These are phyloP conservation scores for Phalangium opilio DNA, from an alignment of 2,888 invertebrate species.

Conservation along the genomic window DNA sequence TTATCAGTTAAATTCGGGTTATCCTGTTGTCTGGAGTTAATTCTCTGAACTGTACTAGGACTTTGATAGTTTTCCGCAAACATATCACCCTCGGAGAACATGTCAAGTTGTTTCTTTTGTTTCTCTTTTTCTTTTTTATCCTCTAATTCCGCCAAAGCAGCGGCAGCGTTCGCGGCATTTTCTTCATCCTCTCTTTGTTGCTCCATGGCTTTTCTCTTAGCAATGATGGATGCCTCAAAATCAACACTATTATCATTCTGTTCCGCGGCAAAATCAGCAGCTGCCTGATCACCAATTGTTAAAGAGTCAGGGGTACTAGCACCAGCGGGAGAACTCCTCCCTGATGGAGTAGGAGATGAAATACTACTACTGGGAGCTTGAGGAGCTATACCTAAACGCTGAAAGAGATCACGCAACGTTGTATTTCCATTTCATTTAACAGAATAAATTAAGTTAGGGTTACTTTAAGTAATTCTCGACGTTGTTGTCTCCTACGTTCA, in stretches of 20 bases:
- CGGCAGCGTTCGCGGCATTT: slow-evolving; percentile 5
- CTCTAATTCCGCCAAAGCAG: slow-evolving; percentile 18
- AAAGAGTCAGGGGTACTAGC: slow-evolving; percentile 19
- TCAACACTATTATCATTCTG: slow-evolving; percentile 21
- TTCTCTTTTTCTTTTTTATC: slow-evolving; percentile 8
- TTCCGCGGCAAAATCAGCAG: slow-evolving; percentile 15
- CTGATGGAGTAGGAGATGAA: slow-evolving; percentile 14
- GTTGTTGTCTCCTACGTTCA: slow-evolving; percentile 64
- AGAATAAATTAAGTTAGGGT: too few species aligned
- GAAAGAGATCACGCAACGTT: slow-evolving; percentile 16
- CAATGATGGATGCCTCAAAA: slow-evolving; percentile 28
- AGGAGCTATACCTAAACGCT: slow-evolving; percentile 40
- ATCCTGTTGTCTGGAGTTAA: slow-evolving; percentile 39
- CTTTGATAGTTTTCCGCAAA: slow-evolving; percentile 60
- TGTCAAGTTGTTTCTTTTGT: slow-evolving; percentile 28
- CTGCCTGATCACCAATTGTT: slow-evolving; percentile 19
- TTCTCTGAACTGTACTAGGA: slow-evolving; percentile 42
- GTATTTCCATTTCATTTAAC: too few species aligned
- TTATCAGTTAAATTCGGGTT: slow-evolving; percentile 91
- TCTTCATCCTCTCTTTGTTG: slow-evolving; percentile 8
- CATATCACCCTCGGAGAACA: slow-evolving; percentile 70
- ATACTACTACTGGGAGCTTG: slow-evolving; percentile 17
- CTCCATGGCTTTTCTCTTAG: slow-evolving; percentile 23
- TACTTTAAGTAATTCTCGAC: slow-evolving; percentile 63
- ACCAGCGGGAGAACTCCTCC: slow-evolving; percentile 18